These are phyloP conservation scores for Semnornis frantzii DNA, from an alignment of 2,113 vertebrate species.

Conservation along the genomic window DNA sequence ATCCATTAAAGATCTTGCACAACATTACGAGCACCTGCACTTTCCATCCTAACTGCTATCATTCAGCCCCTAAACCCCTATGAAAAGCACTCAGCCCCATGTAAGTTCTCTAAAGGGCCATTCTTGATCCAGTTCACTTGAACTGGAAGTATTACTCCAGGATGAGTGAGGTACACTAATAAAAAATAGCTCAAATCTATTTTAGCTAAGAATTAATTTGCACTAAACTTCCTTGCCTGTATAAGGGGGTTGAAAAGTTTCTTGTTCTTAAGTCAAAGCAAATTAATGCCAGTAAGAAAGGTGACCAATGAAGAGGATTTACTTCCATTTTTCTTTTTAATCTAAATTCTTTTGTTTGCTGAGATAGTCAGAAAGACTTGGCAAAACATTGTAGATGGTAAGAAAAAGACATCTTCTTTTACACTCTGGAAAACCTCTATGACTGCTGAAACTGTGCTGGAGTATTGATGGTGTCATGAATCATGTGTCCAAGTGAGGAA, in stretches of 20 bases:
- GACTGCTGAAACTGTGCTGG: neutral
- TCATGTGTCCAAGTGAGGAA: neutral
- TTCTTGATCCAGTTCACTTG: neutral
- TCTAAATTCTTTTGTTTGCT: neutral
- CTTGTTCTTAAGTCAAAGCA: neutral
- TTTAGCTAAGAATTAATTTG: neutral
- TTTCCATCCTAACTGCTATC: neutral
- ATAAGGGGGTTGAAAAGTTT: neutral
- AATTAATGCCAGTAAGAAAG: neutral
- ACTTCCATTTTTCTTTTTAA: neutral
- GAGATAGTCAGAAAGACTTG: neutral
- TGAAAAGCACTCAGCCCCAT: neutral
- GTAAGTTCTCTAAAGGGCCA: neutral
- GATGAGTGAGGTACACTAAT: neutral
- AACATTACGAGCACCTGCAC: neutral
- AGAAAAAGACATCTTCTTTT: neutral
- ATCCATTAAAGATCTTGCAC: neutral
- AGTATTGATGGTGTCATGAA: neutral
- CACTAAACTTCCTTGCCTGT: neutral
- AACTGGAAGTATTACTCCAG: neutral
- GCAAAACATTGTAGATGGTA: neutral
- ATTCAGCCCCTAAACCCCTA: neutral
- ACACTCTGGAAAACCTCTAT: neutral
- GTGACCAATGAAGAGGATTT: neutral
- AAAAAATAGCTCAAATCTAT: neutral